Evolutionary conservation across 2,113 vertebrate species (phyloP).

Genomic region (Mystacornis crossleyi): DNA sequence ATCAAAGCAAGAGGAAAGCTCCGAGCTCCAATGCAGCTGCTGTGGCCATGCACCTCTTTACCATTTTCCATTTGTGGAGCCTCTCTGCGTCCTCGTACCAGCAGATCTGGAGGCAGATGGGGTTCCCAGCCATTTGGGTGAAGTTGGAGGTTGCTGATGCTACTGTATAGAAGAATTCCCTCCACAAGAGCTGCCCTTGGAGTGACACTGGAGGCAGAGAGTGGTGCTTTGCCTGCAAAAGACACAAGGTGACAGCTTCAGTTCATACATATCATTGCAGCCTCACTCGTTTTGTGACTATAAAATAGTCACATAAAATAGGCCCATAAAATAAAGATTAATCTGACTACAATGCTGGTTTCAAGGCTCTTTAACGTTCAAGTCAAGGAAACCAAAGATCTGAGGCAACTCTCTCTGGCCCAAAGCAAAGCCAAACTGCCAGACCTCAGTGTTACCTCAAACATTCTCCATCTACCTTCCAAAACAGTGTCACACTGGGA

Average conservation of each 20-base stretch:
- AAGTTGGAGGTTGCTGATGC: slow-evolving; percentile 90
- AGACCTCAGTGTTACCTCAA: background rate
- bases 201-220: slow-evolving; percentile 84
- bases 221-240: slow-evolving; percentile 75
- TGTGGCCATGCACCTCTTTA: background rate
- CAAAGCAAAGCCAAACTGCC: background rate
- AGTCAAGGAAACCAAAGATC: background rate
- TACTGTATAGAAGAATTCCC: slow-evolving; percentile 94
- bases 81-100: slow-evolving; percentile 85
- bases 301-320: no score
- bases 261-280: background rate
- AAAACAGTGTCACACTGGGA: background rate
- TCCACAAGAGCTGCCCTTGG: slow-evolving; percentile 91
- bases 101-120: slow-evolving; percentile 92
- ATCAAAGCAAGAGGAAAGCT: background rate
- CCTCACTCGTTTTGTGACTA: background rate
- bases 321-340: background rate
- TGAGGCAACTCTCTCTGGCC: background rate
- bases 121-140: slow-evolving; percentile 94
- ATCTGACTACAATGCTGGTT: background rate
- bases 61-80: slow-evolving; percentile 59
- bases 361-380: background rate
- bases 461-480: background rate
- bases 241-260: background rate
- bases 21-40: background rate